These are phyloP conservation scores for Trichomycterus rosablanca DNA, from an alignment of 2,113 vertebrate species.

Conservation along the genomic window DNA sequence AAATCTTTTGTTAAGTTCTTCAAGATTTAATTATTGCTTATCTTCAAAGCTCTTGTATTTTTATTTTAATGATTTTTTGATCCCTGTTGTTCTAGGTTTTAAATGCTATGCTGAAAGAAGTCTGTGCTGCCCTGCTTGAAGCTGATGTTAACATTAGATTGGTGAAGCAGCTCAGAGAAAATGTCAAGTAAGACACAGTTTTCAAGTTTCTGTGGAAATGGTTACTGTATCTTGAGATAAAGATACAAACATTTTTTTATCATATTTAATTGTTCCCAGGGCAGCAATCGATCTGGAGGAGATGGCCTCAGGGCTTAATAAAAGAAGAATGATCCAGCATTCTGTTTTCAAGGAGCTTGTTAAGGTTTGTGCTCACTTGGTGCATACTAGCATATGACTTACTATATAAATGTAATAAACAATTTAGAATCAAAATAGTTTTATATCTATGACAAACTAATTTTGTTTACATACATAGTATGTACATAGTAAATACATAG, in stretches of 20 bases:
- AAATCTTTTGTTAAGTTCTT: too few relatives aligned
- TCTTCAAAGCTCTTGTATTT: too few relatives aligned
- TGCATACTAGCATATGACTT: too few relatives aligned
- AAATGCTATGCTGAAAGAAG: conserved; percentile 98
- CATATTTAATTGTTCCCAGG: conserved; percentile 55
- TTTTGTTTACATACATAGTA: too few relatives aligned
- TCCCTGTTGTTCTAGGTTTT: conserved; percentile 72
- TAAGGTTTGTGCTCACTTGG: conserved; percentile 76
- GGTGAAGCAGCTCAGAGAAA: conserved; percentile 94
- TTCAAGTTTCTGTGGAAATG: background rate
- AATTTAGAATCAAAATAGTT: too few relatives aligned
- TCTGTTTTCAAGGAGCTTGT: conserved; percentile 98
- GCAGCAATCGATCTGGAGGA: conserved; percentile 97
- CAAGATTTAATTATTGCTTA: too few relatives aligned
- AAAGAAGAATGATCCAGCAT: conserved; percentile 98
- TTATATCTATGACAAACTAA: too few relatives aligned
- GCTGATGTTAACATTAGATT: conserved; percentile 98
- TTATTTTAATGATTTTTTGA: too few relatives aligned
- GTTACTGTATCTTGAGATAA: background rate
- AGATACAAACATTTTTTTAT: background rate
- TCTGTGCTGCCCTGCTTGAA: conserved; percentile 93
- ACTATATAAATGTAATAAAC: too few relatives aligned
- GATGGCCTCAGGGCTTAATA: conserved; percentile 98
- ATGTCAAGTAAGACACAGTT: conserved; percentile 84
- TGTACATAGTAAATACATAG: too few relatives aligned